Evolutionary conservation across 2,888 invertebrate genomes (phyloP), one percentile per base, ranked within the genome.

Genomic region (Argyresthia goedartella): DNA sequence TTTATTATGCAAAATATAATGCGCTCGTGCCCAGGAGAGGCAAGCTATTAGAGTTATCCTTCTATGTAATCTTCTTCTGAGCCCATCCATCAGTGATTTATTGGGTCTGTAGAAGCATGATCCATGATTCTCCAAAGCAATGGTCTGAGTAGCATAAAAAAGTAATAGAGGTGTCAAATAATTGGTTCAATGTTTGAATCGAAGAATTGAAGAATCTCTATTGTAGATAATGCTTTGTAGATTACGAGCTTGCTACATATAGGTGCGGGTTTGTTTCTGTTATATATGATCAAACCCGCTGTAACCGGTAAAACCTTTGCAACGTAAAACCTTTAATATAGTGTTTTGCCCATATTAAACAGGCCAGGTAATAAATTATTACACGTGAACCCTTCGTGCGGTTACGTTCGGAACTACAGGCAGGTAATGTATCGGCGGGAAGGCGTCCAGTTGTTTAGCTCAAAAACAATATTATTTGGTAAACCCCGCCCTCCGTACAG

Each of bases 361-460:
- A 64, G 63, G 67, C 66, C 61, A 60, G 61, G 71, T 75, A 73
- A 80, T 80, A 79, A 81, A 81, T 81, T 77, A 80, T 80, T 76
- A 71, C 71, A 67, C 68, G 69, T 68, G 70, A 68, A 75, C 78
- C 77, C 76, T 78, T 75, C 68, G 69, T 69, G 70, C 64, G 78
- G 78, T 75, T 73, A 71, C 73, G 73, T 73, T 71, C 69, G 53
- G 64, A 69, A 67, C 71, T 68, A 70, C 25, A 25, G 25, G 25
- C 70, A 64, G 66, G 67, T 73, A 78, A 78, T 76, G 73, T 80
- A 79, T 78, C 71, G 73, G 66, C 61, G 65, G 64, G 65, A 6
- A 25, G 25, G 64, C 43, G 13, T 25, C 41, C 25, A 50, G 42
- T 50, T 50, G 50, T 50, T 41, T 33, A 9, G 15, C 51, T 43